Evolutionary conservation across 2,888 invertebrate genomes (phyloP), one percentile per base, ranked within the genome.

Genomic region (Willowsia nigromaculata): DNA sequence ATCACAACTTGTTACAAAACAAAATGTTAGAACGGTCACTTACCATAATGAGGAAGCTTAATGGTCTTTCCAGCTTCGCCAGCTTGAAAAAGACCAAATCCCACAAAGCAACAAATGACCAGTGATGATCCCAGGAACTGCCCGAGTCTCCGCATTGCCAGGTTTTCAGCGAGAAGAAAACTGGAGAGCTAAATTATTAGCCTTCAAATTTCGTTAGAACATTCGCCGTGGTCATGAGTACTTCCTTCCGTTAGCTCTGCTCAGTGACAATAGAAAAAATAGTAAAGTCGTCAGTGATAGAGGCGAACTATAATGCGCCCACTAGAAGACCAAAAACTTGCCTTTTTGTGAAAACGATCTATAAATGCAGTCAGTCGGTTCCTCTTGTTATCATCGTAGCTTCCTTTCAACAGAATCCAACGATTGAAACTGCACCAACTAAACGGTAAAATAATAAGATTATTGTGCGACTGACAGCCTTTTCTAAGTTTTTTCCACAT

Each of bases 1-100:
- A n/a, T n/a, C n/a, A n/a, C n/a, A n/a, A n/a, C 37, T 9, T 4
- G 37, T 37, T 6, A 37, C 37, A n/a, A 33, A 22, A 33, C 11
- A 4, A 27, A 62, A 62, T 50, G 0, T 78, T 33, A 37, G 1
- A 40, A 18, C n/a, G n/a, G n/a, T n/a, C 33, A 53, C 37, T 81
- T 56, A 85, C 89, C 80, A 82, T 89, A 89, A 62, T 62, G 53
- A 11, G 85, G 85, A 33, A 89, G 82, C 25, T 89, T 89, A 6
- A 89, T 7, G 0, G 89, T 89, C 68, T 74, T 81, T 47, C 85
- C 85, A 11, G 85, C 85, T 9, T 89, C 82, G 7, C 59, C 53
- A 27, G 13, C 1, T 11, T 59, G 71, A 40, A 85, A 65, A 5
- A 84, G 15, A 30, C 50, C 65, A 40, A 40, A 43, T n/a, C 50